Percentiles rank a stretch among this genome's conserved stretches.
phyloP scores from a whole-genome alignment of 2,113 vertebrate species.

The Camelus dromedarius region DNA sequence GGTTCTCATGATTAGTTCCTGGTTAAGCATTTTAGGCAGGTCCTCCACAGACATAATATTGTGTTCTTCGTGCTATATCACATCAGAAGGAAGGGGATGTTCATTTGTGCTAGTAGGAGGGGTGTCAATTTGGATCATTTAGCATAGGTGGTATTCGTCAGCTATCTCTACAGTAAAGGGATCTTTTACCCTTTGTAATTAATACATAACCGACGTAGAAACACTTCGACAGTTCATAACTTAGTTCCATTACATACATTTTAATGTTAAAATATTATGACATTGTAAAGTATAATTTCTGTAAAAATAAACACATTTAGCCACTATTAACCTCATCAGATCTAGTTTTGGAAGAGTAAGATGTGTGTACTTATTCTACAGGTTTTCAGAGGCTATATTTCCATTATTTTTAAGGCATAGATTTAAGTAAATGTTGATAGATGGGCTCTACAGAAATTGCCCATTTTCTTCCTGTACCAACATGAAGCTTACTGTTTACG shows the following conservation, averaged over 20 bases:
- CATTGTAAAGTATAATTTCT: slow-evolving; percentile 67
- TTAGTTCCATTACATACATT: slow-evolving; percentile 28
- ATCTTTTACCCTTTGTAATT: background rate
- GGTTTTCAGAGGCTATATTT: slow-evolving; percentile 88
- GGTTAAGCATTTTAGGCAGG: background rate
- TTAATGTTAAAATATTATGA: slow-evolving; percentile 69
- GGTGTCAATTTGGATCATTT: background rate
- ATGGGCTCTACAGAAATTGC: slow-evolving; percentile 63
- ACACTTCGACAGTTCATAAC: background rate
- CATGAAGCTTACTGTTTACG: slow-evolving; percentile 75
- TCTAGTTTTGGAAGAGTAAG: slow-evolving; percentile 64
- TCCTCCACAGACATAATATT: background rate
- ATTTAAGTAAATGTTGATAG: slow-evolving; percentile 66
- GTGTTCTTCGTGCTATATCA: background rate
- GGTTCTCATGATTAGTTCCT: background rate
- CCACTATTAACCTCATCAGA: slow-evolving; percentile 71
- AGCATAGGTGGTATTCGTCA: background rate
- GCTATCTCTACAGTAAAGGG: background rate
- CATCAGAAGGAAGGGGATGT: background rate
- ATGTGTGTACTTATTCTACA: slow-evolving; percentile 90
- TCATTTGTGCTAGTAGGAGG: background rate
- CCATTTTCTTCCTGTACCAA: background rate
- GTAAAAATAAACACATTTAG: slow-evolving; percentile 78
- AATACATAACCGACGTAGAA: slow-evolving; percentile 17
- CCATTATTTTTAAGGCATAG: slow-evolving; percentile 22